Evolutionary conservation across 2,113 vertebrate species (phyloP).

Genomic region (Paralichthys olivaceus): DNA sequence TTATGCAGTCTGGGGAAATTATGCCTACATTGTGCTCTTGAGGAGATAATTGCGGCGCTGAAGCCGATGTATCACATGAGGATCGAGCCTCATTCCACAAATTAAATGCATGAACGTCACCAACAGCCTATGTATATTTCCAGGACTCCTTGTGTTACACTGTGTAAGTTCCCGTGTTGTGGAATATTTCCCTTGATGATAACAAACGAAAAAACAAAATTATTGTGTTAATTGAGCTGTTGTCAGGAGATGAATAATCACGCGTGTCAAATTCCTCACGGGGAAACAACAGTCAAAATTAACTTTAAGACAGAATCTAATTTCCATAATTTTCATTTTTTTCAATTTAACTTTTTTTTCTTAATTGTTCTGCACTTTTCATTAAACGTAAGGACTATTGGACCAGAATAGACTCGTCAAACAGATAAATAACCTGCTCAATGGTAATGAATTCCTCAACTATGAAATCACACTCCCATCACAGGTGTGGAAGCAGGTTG

Average conservation of each 20-base stretch:
- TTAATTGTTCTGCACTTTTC: slow-evolving; percentile 24
- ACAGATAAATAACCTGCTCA: slow-evolving; percentile 56
- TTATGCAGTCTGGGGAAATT: slow-evolving; percentile 80
- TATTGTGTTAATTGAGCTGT: slow-evolving; percentile 71
- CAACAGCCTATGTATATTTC: slow-evolving; percentile 59
- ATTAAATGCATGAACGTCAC: slow-evolving; percentile 70
- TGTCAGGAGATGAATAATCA: slow-evolving; percentile 71
- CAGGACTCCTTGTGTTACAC: slow-evolving; percentile 34
- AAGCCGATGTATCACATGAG: slow-evolving; percentile 66
- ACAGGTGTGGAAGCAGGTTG: slow-evolving; percentile 81
- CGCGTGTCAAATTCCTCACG: slow-evolving; percentile 44
- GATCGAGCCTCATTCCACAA: slow-evolving; percentile 65
- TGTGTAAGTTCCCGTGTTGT: slow-evolving; percentile 37
- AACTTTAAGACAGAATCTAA: slow-evolving; percentile 56
- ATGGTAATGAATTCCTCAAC: slow-evolving; percentile 62
- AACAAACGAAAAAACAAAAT: slow-evolving; percentile 67
- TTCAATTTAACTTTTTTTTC: neutral
- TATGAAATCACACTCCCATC: slow-evolving; percentile 52
- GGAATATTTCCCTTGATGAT: slow-evolving; percentile 68
- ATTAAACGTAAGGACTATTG: slow-evolving; percentile 22
- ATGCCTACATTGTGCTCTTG: slow-evolving; percentile 73
- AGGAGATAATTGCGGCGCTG: slow-evolving; percentile 77
- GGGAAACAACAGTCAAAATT: slow-evolving; percentile 67
- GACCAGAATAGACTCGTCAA: slow-evolving; percentile 50
- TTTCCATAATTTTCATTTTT: slow-evolving; percentile 48